Evolutionary conservation across 2,888 invertebrate species (phyloP).

Genomic region (Lasioglossum malachurum): DNA sequence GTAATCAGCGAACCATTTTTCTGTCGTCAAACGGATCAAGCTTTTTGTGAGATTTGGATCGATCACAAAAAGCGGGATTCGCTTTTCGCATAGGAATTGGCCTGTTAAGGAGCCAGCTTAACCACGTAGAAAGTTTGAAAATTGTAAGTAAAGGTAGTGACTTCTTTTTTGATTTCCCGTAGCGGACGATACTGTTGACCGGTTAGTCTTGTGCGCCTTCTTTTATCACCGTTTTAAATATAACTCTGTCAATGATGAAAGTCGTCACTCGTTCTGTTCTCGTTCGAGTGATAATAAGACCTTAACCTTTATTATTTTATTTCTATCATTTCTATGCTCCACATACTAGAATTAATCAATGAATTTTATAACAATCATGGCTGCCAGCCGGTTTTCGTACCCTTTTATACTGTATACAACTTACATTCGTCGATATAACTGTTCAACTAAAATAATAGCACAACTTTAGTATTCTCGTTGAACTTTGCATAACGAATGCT

Average conservation of each 20-base stretch:
- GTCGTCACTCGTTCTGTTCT: slow-evolving; percentile 24
- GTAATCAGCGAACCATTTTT: slow-evolving; percentile 82
- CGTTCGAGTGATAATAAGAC: slow-evolving; percentile 17
- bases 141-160: slow-evolving; percentile 74
- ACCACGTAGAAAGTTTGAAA: slow-evolving; percentile 66
- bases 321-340: slow-evolving; percentile 47
- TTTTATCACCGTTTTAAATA: slow-evolving; percentile 41
- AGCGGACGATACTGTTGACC: slow-evolving; percentile 66
- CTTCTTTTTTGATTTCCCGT: slow-evolving; percentile 48
- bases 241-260: slow-evolving; percentile 33
- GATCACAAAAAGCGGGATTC: slow-evolving; percentile 85
- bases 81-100: slow-evolving; percentile 85
- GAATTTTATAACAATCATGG: slow-evolving; percentile 80
- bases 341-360: slow-evolving; percentile 74
- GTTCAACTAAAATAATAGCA: slow-evolving; percentile 8
- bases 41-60: slow-evolving; percentile 85
- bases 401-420: slow-evolving; percentile 40
- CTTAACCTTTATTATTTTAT: slow-evolving; percentile 33
- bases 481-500: slow-evolving; percentile 1
- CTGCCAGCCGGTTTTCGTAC: slow-evolving; percentile 77
- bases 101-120: slow-evolving; percentile 71
- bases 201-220: slow-evolving; percentile 44
- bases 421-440: slow-evolving; percentile 36
- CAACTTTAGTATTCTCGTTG: not conserved
- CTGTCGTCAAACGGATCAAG: slow-evolving; percentile 85